Base-by-base conservation (phyloP, 2,888 invertebrate species). In the Xestoiulus laeticollis region DNA sequence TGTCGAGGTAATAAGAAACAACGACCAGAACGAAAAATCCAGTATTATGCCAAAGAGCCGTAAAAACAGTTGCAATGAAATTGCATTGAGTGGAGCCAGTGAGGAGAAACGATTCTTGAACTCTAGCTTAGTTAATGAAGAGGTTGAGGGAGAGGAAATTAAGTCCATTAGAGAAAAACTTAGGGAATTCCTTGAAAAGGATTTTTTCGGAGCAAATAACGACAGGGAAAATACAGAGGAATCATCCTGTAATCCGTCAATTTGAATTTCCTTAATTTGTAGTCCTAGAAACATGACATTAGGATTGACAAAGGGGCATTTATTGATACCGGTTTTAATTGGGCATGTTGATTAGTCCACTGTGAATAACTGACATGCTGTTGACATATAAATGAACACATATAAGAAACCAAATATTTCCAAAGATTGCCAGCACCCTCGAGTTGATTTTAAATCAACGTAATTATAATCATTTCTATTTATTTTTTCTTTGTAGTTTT, bases 1-100 rank as follows among this genome's bases (percentile, higher is more conserved):
- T 26, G 88, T 88, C 22, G 88, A 88, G 88, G 88, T 88, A 88
- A 88, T 53, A 48, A 84, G 43, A n/a, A 33, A 68, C 68, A 68
- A 68, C 26, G 68, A 68, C 12, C 26, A 26, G 2, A 68, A 68
- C 68, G 68, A 68, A 68, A 68, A 68, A 68, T 68, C 68, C 68
- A 68, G 12, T 26, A 26, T 68, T 68, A 68, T 68, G 14, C 68
- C 68, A 26, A 68, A 68, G 12, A 68, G 26, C n/a, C 68, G 68
- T 26, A 68, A 68, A 26, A 68, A 68, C 68, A 68, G 26, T 68
- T 68, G 68, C 68, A 68, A 68, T 26, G 68, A 68, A 68, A 68
- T 68, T 68, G 68, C 68, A 10, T 26, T 68, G 68, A 26, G 2
- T 26, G 68, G n/a, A 68, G 68, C 68, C 68, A 68, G 12, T 68